Conservation (phyloP, 37 sponge, comb jelly and placozoan species). For the Trichoplax adhaerens region DNA sequence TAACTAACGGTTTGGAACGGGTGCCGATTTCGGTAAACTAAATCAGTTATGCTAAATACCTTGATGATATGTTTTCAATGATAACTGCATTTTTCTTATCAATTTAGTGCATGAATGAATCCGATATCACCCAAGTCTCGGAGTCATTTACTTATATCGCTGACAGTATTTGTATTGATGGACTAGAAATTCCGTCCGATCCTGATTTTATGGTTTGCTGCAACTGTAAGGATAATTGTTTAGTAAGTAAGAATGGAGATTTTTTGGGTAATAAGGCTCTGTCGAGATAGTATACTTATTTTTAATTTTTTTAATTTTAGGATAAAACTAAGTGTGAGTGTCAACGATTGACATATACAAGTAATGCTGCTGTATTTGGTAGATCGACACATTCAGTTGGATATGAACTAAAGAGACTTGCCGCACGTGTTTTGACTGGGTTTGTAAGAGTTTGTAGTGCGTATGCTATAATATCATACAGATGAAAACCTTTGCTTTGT, state of each 20-base stretch:
- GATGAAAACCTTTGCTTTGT: neutral
- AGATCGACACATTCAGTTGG: constrained; percentile 10
- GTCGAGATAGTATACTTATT: too few relatives aligned
- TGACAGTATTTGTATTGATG: constrained; percentile 8
- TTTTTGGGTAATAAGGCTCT: neutral
- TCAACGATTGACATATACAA: constrained; percentile 26
- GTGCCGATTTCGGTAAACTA: too few relatives aligned
- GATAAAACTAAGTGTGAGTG: constrained; percentile 31
- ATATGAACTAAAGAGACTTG: constrained; percentile 9
- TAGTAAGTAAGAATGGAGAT: neutral
- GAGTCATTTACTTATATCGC: constrained; percentile 34
- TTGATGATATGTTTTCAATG: too few relatives aligned
- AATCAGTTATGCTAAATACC: too few relatives aligned
- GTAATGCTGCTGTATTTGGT: constrained; percentile 10
- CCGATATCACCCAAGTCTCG: too few relatives aligned
- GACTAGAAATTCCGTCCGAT: constrained; percentile 15
- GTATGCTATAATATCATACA: neutral
- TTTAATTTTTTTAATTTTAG: too few relatives aligned
- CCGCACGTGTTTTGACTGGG: constrained; percentile 10
- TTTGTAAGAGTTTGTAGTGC: constrained; percentile 2
- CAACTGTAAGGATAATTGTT: constrained; percentile 36
- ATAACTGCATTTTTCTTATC: too few relatives aligned
- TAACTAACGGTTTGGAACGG: too few relatives aligned
- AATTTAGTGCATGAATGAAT: too few relatives aligned
- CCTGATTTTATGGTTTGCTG: constrained; percentile 47